phyloP scores from a whole-genome alignment of 2,797 vertebrate species.

The Spheniscus humboldti region DNA sequence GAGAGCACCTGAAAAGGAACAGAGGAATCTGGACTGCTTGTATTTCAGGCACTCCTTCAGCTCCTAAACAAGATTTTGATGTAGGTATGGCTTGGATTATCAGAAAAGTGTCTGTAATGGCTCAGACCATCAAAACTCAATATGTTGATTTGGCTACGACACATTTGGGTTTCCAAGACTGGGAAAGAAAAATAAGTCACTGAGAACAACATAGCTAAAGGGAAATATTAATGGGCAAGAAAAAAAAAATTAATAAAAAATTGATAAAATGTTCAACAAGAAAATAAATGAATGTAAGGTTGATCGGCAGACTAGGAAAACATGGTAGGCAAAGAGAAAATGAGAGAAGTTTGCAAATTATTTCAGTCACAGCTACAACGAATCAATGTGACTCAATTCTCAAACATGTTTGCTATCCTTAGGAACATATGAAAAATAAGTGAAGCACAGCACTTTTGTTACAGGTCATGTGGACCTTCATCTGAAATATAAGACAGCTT shows the following conservation, averaged over 20 bases:
- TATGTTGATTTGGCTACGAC: not conserved
- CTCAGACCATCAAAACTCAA: not conserved
- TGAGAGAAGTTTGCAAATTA: not conserved
- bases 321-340: not conserved
- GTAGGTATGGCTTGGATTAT: not conserved
- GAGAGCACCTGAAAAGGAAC: not conserved
- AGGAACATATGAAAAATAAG: not conserved
- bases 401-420: not conserved
- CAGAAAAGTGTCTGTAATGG: not conserved
- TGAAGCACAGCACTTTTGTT: not conserved
- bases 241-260: not conserved
- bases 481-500: not conserved
- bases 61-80: not conserved
- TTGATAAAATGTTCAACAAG: not conserved
- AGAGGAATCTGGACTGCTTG: not conserved
- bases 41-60: not conserved
- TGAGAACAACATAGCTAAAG: not conserved
- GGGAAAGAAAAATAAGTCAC: not conserved
- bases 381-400: not conserved
- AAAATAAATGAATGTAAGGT: not conserved
- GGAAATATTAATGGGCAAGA: not conserved
- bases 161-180: not conserved
- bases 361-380: not conserved
- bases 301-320: not conserved
- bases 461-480: not conserved